Evolutionary conservation across 2,797 vertebrate species (phyloP), one percentile per base, ranked within the genome.

Genomic region (Scarus forsteni): DNA sequence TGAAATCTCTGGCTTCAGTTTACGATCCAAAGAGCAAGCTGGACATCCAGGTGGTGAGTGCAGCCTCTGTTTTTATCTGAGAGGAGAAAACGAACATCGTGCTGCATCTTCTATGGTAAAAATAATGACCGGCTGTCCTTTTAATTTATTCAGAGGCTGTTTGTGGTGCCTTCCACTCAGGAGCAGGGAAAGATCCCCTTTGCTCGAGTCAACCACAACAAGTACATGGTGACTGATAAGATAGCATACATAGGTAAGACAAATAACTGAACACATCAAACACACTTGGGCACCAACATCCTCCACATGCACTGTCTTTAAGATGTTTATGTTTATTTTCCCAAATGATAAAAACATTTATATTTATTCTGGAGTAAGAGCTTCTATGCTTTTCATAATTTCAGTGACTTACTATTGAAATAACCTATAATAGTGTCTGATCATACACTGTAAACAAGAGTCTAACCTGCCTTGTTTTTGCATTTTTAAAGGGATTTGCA

Each of bases 151-250:
- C 88, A 98, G 97, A 95, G 94, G 83, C 92, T 98, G 65, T 98
- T 98, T 19, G 88, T 95, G 63, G 96, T 98, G 18, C 97, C 96
- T 0, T 46, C 90, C 0, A 94, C 60, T 0, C 78, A 93, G 0
- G 56, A 64, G 0, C 96, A 98, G 83, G 94, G 94, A 35, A 49
- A 66, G 18, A 98, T 98, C 77, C 97, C 97, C 0, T 99, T 83
- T 0, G 93, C 96, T 60, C 94, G 97, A 13, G 97, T 98, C 54
- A 99, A 96, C 92, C 97, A 98, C 90, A 97, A 97, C 93, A 99
- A 99, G 82, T 98, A 96, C 93, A 97, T 98, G 97, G 97, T 99
- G 86, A 98, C 97, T 0, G 97, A 99, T 71, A 92, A 92, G 60
- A 74, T 93, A 0, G 94, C 96, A 0, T 99, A 99, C 63, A 95